Percentiles rank a stretch among this genome's conserved stretches.
Evolutionary conservation across 2,888 invertebrate species (phyloP).

Genomic region (Lordiphosa andalusiaca): DNA sequence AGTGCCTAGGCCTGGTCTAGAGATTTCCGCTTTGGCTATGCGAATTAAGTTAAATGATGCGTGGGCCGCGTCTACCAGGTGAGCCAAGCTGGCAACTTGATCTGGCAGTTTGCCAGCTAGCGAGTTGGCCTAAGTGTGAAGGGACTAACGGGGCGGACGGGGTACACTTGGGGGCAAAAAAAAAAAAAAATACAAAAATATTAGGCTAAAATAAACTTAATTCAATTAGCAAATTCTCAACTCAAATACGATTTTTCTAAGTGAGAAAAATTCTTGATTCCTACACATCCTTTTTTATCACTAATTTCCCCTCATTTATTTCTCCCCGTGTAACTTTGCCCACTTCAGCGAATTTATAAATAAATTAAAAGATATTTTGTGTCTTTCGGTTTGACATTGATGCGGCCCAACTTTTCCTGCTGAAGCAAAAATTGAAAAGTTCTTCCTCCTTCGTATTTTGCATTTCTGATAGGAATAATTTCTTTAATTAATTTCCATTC

Average conservation of each 20-base stretch:
- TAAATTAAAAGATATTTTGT: constrained; percentile 65
- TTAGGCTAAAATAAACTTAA: no score
- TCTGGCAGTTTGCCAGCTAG: constrained; percentile 43
- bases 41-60: constrained; percentile 72
- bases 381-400: constrained; percentile 45
- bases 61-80: constrained; percentile 51
- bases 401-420: constrained; percentile 18
- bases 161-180: no score
- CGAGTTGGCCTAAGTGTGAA: background rate
- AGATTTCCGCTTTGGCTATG: constrained; percentile 25
- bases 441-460: constrained; percentile 17
- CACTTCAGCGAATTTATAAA: constrained; percentile 62
- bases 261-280: no score
- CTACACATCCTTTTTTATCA: no score
- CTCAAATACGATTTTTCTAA: no score
- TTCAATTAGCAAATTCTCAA: no score
- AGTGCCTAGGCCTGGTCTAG: constrained; percentile 11
- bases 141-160: background rate
- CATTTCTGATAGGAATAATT: constrained; percentile 18
- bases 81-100: constrained; percentile 33
- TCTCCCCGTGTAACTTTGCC: constrained; percentile 12
- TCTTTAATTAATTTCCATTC: background rate
- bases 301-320: no score
- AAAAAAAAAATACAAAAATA: no score
- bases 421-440: constrained; percentile 33